Percentiles rank a stretch among this genome's conserved stretches.
These are phyloP conservation scores for Ennomos erosarius DNA, from an alignment of 2,888 invertebrate genomes.

Conservation along the genomic window DNA sequence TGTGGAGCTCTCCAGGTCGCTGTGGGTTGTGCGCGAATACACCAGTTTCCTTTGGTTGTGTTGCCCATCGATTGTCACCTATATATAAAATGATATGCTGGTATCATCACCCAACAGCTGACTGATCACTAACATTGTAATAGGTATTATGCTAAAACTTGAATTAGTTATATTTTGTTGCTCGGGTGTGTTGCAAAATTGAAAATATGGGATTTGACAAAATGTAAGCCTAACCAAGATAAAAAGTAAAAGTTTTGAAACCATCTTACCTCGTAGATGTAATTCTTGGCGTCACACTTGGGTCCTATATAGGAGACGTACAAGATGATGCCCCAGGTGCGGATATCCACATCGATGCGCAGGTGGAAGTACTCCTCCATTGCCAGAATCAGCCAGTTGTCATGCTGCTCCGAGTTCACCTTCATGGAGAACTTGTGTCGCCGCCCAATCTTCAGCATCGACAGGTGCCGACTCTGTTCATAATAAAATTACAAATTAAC, in stretches of 20 bases:
- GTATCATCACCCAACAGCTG: no score
- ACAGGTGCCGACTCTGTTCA: slow-evolving; percentile 62
- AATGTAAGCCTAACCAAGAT: no score
- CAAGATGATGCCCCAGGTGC: slow-evolving; percentile 66
- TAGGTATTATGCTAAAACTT: no score
- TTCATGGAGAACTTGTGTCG: slow-evolving; percentile 66
- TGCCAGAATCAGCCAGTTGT: slow-evolving; percentile 68
- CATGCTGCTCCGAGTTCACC: slow-evolving; percentile 67
- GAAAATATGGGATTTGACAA: no score
- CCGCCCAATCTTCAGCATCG: slow-evolving; percentile 61
- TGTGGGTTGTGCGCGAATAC: slow-evolving; percentile 70
- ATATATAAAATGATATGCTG: neutral
- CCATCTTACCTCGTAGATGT: slow-evolving; percentile 62
- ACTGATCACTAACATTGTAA: no score
- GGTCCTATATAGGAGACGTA: slow-evolving; percentile 77
- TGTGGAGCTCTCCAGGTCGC: slow-evolving; percentile 70
- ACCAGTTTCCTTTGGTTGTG: slow-evolving; percentile 62
- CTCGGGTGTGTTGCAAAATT: no score
- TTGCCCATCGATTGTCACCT: slow-evolving; percentile 68
- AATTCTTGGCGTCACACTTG: slow-evolving; percentile 64
- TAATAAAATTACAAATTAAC: neutral
- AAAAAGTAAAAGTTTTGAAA: no score
- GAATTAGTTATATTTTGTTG: no score
- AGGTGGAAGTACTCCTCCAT: slow-evolving; percentile 69
- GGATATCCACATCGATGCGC: slow-evolving; percentile 67